Percentiles rank a stretch among this genome's conserved stretches.
These are phyloP conservation scores for Enteromius fasciolatus DNA, from an alignment of 2,797 vertebrate genomes.

Conservation along the genomic window DNA sequence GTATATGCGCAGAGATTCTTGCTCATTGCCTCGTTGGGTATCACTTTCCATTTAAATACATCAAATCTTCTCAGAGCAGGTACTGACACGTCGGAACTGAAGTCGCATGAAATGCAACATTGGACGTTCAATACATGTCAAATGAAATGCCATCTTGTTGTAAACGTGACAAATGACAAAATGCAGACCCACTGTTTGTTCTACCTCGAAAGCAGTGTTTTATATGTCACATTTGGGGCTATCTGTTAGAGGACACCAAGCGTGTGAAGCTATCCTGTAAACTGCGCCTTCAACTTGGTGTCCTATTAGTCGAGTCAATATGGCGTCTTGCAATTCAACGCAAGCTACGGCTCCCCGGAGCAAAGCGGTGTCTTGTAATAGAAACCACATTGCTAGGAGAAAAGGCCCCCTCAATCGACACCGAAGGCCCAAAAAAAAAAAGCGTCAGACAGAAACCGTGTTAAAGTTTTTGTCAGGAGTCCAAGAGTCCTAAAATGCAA, in stretches of 20 bases:
- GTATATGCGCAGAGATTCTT: slow-evolving; percentile 18
- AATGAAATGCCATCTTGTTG: slow-evolving; percentile 57
- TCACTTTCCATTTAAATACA: slow-evolving; percentile 40
- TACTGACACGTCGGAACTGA: slow-evolving; percentile 47
- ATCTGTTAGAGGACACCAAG: slow-evolving; percentile 66
- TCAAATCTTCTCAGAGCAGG: slow-evolving; percentile 23
- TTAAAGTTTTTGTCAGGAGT: slow-evolving; percentile 21
- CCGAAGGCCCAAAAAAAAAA: slow-evolving; percentile 56
- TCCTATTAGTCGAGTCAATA: slow-evolving; percentile 77
- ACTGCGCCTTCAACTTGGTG: slow-evolving; percentile 71
- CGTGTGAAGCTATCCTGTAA: slow-evolving; percentile 73
- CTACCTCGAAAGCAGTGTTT: slow-evolving; percentile 55
- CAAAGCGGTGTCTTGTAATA: slow-evolving; percentile 71
- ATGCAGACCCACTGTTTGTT: slow-evolving; percentile 37
- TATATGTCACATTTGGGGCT: slow-evolving; percentile 60
- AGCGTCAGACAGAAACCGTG: not conserved
- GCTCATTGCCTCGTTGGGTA: slow-evolving; percentile 13
- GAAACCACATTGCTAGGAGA: slow-evolving; percentile 72
- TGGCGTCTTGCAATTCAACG: slow-evolving; percentile 74
- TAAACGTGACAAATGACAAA: slow-evolving; percentile 49
- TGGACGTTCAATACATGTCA: slow-evolving; percentile 53
- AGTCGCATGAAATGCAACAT: slow-evolving; percentile 50
- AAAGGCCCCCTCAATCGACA: slow-evolving; percentile 62
- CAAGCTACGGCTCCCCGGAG: slow-evolving; percentile 67
- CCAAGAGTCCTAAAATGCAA: not conserved